A percentile compares a stretch with the other conserved stretches of the same genome.
These are phyloP conservation scores for Bilobella aurantiaca DNA, from an alignment of 1,140 invertebrate genomes.

Conservation along the genomic window DNA sequence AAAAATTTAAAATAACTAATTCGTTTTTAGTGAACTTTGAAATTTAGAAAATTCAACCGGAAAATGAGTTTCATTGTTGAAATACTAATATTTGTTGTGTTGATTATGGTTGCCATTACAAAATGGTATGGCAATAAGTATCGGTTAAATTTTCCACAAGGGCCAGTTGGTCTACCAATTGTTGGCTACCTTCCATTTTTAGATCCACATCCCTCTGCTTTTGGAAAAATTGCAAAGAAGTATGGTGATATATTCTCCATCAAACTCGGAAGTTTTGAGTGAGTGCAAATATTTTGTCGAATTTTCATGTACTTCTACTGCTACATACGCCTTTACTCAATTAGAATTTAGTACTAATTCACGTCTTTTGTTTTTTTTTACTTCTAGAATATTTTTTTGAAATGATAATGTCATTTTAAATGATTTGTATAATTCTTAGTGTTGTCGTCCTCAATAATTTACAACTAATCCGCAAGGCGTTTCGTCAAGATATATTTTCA, in stretches of 20 bases:
- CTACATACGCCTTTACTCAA: too few relatives aligned
- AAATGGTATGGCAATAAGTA: not conserved
- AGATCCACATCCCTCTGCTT: not conserved
- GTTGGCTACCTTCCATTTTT: constrained; percentile 24
- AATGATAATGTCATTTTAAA: not conserved
- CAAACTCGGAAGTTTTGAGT: constrained; percentile 17
- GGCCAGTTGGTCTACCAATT: constrained; percentile 16
- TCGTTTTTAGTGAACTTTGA: too few relatives aligned
- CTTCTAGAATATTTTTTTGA: not conserved
- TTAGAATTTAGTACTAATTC: too few relatives aligned
- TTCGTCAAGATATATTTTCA: constrained; percentile 20
- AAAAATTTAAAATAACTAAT: too few relatives aligned
- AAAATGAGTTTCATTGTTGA: too few relatives aligned
- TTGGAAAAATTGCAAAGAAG: constrained; percentile 7
- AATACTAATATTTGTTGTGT: too few relatives aligned
- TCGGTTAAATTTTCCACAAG: constrained; percentile 25
- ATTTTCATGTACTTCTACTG: too few relatives aligned
- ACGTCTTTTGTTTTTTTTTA: too few relatives aligned
- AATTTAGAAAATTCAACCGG: too few relatives aligned
- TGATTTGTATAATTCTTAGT: not conserved
- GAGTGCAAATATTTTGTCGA: too few relatives aligned
- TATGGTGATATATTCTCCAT: constrained; percentile 21
- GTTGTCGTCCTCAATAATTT: constrained; percentile 22
- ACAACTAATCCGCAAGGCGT: constrained; percentile 16
- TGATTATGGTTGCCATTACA: too few relatives aligned